Conservation (phyloP, 2,113 vertebrate genomes). For the Camelus dromedarius region DNA sequence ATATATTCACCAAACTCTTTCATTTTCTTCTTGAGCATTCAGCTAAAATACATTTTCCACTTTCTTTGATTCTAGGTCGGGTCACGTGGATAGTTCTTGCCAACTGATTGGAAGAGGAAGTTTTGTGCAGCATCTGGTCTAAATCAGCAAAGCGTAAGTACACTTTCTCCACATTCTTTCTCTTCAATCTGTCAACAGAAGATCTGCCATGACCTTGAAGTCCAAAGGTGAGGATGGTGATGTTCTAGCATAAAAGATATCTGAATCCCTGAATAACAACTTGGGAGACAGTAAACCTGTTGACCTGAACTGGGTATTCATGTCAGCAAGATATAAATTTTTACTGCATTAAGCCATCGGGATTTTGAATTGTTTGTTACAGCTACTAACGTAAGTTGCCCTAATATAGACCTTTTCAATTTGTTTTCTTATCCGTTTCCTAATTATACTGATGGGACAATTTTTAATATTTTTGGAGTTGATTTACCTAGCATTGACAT, state of each 20-base stretch:
- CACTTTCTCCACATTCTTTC: background rate
- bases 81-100: background rate
- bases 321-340: background rate
- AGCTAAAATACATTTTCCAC: background rate
- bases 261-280: background rate
- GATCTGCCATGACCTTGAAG: background rate
- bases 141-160: background rate
- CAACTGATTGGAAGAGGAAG: background rate
- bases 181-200: conserved; percentile 14
- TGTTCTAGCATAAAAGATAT: background rate
- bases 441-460: background rate
- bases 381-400: background rate
- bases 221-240: background rate
- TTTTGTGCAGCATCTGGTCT: background rate
- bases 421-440: background rate
- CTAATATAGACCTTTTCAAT: background rate
- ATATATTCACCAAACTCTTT: background rate
- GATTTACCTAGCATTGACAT: background rate
- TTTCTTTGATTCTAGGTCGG: background rate
- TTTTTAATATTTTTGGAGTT: background rate
- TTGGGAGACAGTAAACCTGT: background rate
- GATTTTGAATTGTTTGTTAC: conserved; percentile 6
- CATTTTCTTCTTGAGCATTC: background rate
- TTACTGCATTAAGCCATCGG: background rate
- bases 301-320: background rate